Evolutionary conservation across 1,140 invertebrate species (phyloP), one percentile per base, ranked within the genome.

Genomic region (Caenorhabditis latens): DNA sequence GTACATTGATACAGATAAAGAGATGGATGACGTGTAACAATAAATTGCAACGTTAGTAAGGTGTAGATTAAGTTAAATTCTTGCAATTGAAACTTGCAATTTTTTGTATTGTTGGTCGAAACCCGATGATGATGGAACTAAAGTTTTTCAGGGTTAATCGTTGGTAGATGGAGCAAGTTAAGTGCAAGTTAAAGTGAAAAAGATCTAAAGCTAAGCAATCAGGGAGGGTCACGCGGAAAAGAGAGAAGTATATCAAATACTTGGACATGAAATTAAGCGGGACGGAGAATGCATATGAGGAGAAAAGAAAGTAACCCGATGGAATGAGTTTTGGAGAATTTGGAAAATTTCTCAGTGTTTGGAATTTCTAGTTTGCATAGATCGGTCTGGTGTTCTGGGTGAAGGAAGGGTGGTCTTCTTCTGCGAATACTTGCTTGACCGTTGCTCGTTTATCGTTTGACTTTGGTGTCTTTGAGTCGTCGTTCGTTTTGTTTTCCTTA

Each of bases 191-290:
- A 79, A 79, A 79, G 71, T 79, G 50, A 79, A 0, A 43, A 24
- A 50, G 14, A 79, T 50, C 71, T 79, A 79, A 79, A 79, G 71
- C 71, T 50, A 79, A 79, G 40, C 71, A 79, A 46, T 50, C 71
- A 79, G 46, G 53, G 19, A 13, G n/a, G 9, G n/a, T 79, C 71
- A 79, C 71, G 71, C 71, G 71, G 71, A 79, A 50, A 24, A 11
- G 2, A 32, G 32, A 32, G 32, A 32, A 32, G 67, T 8, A 50
- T 13, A 53, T 43, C 19, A 0, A 79, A 79, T 79, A 79, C 71
- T 50, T 79, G 46, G n/a, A 43, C 46, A 53, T 79, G n/a, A 50
- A 53, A 8, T 79, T 79, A 46, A 79, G 71, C 71, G 71, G 46
- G 71, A 79, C 40, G 46, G 46, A 79, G 46, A 79, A 79, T 48